A percentile compares a stretch with the other conserved stretches of the same genome.
phyloP scores from a whole-genome alignment of 2,888 invertebrate species.

The Chrysopilus asiliformis region DNA sequence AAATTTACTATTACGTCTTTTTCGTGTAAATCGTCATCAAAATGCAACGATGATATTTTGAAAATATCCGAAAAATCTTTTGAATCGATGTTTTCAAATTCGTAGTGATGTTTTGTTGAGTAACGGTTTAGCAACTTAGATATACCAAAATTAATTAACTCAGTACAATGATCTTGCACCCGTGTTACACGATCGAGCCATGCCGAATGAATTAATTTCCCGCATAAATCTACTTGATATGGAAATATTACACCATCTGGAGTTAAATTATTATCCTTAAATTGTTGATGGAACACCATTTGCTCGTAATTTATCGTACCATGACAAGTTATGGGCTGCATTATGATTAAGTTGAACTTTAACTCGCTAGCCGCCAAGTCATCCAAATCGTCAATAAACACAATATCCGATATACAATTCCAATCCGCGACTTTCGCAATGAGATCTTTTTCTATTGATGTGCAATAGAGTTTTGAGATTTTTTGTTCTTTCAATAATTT shows the following conservation, averaged over 20 bases:
- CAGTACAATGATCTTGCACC: constrained; percentile 3
- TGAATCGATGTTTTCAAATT: constrained; percentile 9
- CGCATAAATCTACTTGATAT: constrained; percentile 10
- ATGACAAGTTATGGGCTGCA: constrained; percentile 12
- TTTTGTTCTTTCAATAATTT: constrained; percentile 13
- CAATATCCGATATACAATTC: constrained; percentile 12
- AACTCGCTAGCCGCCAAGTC: neutral
- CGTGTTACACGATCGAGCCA: constrained; percentile 11
- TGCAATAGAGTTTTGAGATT: constrained; percentile 12
- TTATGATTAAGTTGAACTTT: constrained; percentile 13
- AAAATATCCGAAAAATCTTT: constrained; percentile 10
- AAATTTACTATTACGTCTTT: constrained; percentile 10
- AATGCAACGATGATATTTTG: constrained; percentile 8
- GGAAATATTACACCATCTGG: constrained; percentile 12
- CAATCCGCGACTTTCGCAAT: constrained; percentile 8
- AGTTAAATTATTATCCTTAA: constrained; percentile 6
- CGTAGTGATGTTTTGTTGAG: constrained; percentile 12
- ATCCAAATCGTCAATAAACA: constrained; percentile 12
- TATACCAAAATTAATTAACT: constrained; percentile 6
- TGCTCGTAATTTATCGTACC: constrained; percentile 11
- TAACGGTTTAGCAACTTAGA: constrained; percentile 11
- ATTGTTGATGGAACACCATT: constrained; percentile 10
- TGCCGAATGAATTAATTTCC: constrained; percentile 12
- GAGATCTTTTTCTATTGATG: constrained; percentile 7
- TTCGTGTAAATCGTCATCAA: constrained; percentile 8